Evolutionary conservation across 2,888 invertebrate genomes (phyloP), one percentile per base, ranked within the genome.

Genomic region (Sinotaia quadrata): DNA sequence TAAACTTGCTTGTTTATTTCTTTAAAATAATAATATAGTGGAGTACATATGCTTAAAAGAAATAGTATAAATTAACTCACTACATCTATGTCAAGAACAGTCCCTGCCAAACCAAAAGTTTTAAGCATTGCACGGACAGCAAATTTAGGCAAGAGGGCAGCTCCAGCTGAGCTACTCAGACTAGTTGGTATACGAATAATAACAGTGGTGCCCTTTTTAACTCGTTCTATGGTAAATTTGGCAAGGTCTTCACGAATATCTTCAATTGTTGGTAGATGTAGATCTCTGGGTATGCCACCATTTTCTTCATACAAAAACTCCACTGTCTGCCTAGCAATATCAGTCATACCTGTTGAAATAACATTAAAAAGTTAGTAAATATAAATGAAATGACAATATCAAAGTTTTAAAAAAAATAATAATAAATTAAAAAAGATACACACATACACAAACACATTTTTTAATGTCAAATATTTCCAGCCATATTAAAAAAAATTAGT

Each of bases 291-390:
- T 68, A 88, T 84, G 0, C 87, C 88, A 7, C 88, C 88, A 75
- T 87, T 87, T 69, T 88, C 88, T 71, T 88, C 88, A 76, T 88
- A 88, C 36, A 88, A 78, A 73, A 87, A 88, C 71, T 88, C 88
- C 4, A 88, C 88, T 2, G 88, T 88, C 76, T 88, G 88, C 65
- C 88, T 75, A 0, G 88, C 88, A 68, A 88, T 88, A 68, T 88
- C 88, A 24, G 85, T 85, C 88, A 88, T 88, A 37, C 88, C 88
- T 83, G 74, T 0, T 68, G 36, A 63, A 33, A 31, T 36, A 2
- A 49, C n/a, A n/a, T n/a, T n/a, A n/a, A n/a, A n/a, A n/a, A n/a
- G n/a, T n/a, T n/a, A n/a, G n/a, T n/a, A n/a, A n/a, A n/a, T n/a
- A n/a, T n/a, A n/a, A n/a, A n/a, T n/a, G n/a, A n/a, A n/a, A n/a